Base-by-base conservation (phyloP, 2,113 vertebrate genomes). In the Bostrychus sinensis region DNA sequence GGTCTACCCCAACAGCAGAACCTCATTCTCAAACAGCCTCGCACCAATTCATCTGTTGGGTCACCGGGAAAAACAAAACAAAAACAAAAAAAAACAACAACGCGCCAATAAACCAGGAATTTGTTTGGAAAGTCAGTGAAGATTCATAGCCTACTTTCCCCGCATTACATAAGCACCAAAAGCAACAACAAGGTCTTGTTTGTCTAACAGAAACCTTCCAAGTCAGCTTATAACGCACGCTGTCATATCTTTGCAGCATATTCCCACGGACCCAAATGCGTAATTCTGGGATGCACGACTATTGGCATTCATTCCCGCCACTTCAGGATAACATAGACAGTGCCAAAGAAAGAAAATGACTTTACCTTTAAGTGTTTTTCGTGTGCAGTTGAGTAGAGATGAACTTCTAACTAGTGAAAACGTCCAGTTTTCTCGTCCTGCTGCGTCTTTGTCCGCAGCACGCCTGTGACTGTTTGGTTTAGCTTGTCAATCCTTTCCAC, bases 31-130 rank as follows among this genome's bases (percentile, higher is more conserved):
- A 17, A 9, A 39, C 76, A 72, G 9, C 72, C 64, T 73, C 28
- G 55, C 43, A 76, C 57, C 22, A 56, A 73, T 81, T 77, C 79
- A 89, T 88, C 89, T 83, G 84, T 88, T 85, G 83, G 86, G 74
- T 72, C 26, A 36, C 30, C 14, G 25, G 13, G 12, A 11, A 55
- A 32, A 53, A 16, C 6, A 28, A 55, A 11, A 55, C 17, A 53
- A 16, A 6, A 28, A 55, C 28, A 36, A 51, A n/a, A n/a, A 11
- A 55, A 32, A 53, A 16, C 6, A 28, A 55, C 28, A 36, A 51
- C 48, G 14, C 48, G 25, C 26, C 25, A 51, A 28, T n/a, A 51
- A 8, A 26, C 22, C 2, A 4, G 48, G 25, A n/a, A n/a, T 30
- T 51, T 51, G 23, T 51, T 28, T 2, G 25, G 3, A 50, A 82